Percentiles rank a stretch among this genome's conserved stretches.
These are phyloP conservation scores for Labeo calbasu DNA, from an alignment of 2,797 vertebrate species.

Conservation along the genomic window DNA sequence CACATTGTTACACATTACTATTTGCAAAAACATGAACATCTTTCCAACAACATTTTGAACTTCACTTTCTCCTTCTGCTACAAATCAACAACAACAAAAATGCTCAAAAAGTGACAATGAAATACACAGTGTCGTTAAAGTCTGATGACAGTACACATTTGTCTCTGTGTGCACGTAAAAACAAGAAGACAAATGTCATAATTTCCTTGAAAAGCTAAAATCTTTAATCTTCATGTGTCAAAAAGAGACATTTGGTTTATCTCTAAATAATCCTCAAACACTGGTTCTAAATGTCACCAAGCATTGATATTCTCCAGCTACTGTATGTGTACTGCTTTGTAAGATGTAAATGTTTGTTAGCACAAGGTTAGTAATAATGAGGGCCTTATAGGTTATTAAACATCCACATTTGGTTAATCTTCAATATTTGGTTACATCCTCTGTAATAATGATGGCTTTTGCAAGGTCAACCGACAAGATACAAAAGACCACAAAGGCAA, in stretches of 20 bases:
- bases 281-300: background rate
- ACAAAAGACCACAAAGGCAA: background rate
- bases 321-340: background rate
- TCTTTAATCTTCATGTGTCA: background rate
- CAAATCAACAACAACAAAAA: background rate
- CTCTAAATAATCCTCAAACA: background rate
- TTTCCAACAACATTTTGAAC: background rate
- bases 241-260: background rate
- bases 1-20: background rate
- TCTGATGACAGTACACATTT: background rate
- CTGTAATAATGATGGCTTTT: background rate
- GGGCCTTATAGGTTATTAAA: background rate
- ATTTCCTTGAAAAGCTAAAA: background rate
- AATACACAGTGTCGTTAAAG: background rate
- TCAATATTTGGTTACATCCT: background rate
- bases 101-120: background rate
- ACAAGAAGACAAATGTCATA: background rate
- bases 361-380: background rate
- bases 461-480: background rate
- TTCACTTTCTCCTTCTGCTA: background rate
- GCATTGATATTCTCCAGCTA: background rate
- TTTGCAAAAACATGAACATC: background rate
- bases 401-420: background rate
- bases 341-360: background rate
- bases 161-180: background rate